Evolutionary conservation across 2,797 vertebrate species (phyloP).

Genomic region (Helarctos malayanus): DNA sequence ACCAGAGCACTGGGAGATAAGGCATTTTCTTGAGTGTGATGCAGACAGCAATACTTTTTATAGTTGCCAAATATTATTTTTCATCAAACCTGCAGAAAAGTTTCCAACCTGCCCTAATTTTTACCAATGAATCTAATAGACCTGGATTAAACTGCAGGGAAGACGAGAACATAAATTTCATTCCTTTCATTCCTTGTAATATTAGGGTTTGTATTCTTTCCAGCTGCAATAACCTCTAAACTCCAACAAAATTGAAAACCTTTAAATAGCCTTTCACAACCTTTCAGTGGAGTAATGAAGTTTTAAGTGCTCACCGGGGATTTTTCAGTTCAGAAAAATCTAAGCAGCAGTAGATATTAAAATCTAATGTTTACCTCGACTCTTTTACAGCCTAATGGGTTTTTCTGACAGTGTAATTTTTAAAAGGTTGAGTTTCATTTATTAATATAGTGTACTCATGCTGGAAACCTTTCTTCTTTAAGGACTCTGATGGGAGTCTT

Average conservation of each 20-base stretch:
- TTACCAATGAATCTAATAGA: constrained; percentile 89
- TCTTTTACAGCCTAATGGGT: constrained; percentile 90
- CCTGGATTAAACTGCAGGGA: constrained; percentile 90
- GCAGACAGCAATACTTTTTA: constrained; percentile 84
- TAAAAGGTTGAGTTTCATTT: constrained; percentile 91
- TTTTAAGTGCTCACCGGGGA: constrained; percentile 92
- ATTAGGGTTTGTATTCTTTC: constrained; percentile 91
- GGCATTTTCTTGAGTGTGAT: constrained; percentile 78
- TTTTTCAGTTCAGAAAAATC: constrained; percentile 91
- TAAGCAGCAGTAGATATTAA: constrained; percentile 92
- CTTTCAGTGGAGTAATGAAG: constrained; percentile 91
- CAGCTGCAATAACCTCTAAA: constrained; percentile 92
- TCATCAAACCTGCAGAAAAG: constrained; percentile 87
- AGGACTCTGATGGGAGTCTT: constrained; percentile 89
- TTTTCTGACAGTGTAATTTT: constrained; percentile 92
- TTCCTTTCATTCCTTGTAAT: constrained; percentile 91
- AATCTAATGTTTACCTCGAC: constrained; percentile 93
- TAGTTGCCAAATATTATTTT: constrained; percentile 88
- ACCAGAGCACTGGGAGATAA: constrained; percentile 69
- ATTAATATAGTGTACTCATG: constrained; percentile 89
- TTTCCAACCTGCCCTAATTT: constrained; percentile 89
- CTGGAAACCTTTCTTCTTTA: constrained; percentile 89
- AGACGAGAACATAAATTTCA: constrained; percentile 91
- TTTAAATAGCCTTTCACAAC: constrained; percentile 93
- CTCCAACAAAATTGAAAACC: constrained; percentile 92